Conservation (phyloP, 2,113 vertebrate genomes). For the Meleagris gallopavo region DNA sequence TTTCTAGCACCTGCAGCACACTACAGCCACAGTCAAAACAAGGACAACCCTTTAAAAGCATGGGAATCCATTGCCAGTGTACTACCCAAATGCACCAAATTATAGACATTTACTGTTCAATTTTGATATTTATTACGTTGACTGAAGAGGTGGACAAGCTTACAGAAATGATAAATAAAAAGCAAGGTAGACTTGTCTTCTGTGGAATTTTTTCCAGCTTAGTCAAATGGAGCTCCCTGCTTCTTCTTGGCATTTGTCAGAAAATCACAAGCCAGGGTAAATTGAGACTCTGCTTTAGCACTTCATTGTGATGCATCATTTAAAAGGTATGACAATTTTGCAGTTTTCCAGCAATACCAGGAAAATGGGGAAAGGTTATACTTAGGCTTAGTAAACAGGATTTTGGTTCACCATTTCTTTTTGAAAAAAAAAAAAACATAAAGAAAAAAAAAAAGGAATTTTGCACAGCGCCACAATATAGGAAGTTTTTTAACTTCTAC, state of each 20-base stretch:
- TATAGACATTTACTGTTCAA: conserved; percentile 48
- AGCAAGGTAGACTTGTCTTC: conserved; percentile 73
- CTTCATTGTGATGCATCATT: conserved; percentile 78
- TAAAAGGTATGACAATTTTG: conserved; percentile 70
- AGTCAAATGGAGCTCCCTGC: conserved; percentile 64
- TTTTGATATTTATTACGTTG: conserved; percentile 65
- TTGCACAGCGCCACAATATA: background rate
- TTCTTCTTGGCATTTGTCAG: conserved; percentile 66
- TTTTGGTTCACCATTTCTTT: conserved; percentile 29
- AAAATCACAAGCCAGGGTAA: conserved; percentile 75
- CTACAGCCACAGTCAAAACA: background rate
- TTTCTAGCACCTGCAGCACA: background rate
- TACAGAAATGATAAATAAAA: conserved; percentile 72
- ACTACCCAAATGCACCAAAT: background rate
- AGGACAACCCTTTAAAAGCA: background rate
- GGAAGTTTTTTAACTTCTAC: background rate
- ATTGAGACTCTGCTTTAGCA: conserved; percentile 74
- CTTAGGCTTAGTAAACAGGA: conserved; percentile 57
- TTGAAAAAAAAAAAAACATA: background rate
- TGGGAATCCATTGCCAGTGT: background rate
- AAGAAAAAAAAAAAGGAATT: background rate
- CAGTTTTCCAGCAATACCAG: conserved; percentile 69
- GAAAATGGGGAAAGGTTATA: conserved; percentile 35
- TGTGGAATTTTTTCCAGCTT: conserved; percentile 76
- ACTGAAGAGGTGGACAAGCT: conserved; percentile 51